phyloP scores from a whole-genome alignment of 2,888 invertebrate genomes.

The Rutpela maculata region DNA sequence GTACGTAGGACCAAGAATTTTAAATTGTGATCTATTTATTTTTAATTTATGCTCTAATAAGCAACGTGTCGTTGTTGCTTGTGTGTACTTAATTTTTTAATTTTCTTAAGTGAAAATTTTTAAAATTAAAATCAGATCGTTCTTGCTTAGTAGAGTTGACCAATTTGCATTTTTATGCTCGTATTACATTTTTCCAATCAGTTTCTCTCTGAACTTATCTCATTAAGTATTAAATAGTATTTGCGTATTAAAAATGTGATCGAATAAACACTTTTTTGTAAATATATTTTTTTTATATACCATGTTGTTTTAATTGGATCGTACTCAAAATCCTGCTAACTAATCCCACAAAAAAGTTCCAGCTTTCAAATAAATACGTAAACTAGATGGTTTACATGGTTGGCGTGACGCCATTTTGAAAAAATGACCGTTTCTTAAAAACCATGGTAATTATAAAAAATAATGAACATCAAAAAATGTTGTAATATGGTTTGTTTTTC shows the following conservation, averaged over 20 bases:
- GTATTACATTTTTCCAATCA: constrained; percentile 5
- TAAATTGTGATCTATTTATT: constrained; percentile 1
- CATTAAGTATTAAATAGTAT: constrained; percentile 15
- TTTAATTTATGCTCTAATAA: constrained; percentile 3
- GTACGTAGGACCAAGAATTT: constrained; percentile 3
- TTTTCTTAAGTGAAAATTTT: not conserved
- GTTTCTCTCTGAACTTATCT: not conserved
- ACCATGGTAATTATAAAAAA: too few relatives aligned
- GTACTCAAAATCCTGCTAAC: not conserved
- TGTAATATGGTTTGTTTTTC: too few relatives aligned
- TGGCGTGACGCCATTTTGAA: too few relatives aligned
- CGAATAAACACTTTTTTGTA: constrained; percentile 37
- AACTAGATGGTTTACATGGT: too few relatives aligned
- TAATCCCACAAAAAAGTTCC: too few relatives aligned
- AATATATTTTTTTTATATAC: constrained; percentile 37
- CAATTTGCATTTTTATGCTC: not conserved
- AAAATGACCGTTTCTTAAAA: too few relatives aligned
- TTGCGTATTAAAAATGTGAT: constrained; percentile 31
- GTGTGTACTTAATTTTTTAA: not conserved
- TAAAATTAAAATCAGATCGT: not conserved
- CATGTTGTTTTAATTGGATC: not conserved
- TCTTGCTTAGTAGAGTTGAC: not conserved
- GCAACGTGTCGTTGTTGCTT: not conserved
- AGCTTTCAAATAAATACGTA: too few relatives aligned
- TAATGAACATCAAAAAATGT: too few relatives aligned